Evolutionary conservation across 2,113 vertebrate species (phyloP), one percentile per base, ranked within the genome.

Genomic region (Tyrannus savana): DNA sequence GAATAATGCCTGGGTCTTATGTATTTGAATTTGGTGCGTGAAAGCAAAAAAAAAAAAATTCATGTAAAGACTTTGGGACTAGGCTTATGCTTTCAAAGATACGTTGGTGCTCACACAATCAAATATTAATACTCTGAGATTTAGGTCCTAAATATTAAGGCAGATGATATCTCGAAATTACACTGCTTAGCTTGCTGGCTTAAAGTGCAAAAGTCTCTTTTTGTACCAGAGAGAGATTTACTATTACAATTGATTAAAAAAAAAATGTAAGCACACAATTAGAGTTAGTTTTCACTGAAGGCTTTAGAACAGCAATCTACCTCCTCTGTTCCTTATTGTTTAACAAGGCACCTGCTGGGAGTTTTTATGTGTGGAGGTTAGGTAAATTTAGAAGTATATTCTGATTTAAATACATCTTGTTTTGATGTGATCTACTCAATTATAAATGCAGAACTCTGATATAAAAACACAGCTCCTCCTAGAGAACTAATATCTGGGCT

Each of bases 331-430:
- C 69, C 73, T 86, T 84, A 90, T 87, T 93, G 88, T 95, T 96
- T 96, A 97, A 97, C 88, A 76, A 95, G 90, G 62, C 79, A 96
- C 83, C 89, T 97, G 93, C 96, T 96, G 96, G 46, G 92, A 84
- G 25, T 22, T 95, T 92, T 87, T 78, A 44, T 72, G 84, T 87
- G 83, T 71, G 46, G 86, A 95, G 60, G 84, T 68, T 92, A 56
- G 47, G 69, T 95, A 92, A 84, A 91, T 89, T 95, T 93, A 96
- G 95, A 95, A 90, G 19, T 78, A 78, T 30, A 75, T 86, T 71
- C 80, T 95, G 93, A 90, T 90, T 96, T 92, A 93, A 96, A 95
- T 91, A 56, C 44, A 17, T 52, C 73, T 84, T 95, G 87, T 72
- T 88, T 72, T 86, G 85, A 53, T 94, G 83, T 69, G 69, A 78